Evolutionary conservation across 2,888 invertebrate species (phyloP).

Genomic region (Itoplectis maculator): DNA sequence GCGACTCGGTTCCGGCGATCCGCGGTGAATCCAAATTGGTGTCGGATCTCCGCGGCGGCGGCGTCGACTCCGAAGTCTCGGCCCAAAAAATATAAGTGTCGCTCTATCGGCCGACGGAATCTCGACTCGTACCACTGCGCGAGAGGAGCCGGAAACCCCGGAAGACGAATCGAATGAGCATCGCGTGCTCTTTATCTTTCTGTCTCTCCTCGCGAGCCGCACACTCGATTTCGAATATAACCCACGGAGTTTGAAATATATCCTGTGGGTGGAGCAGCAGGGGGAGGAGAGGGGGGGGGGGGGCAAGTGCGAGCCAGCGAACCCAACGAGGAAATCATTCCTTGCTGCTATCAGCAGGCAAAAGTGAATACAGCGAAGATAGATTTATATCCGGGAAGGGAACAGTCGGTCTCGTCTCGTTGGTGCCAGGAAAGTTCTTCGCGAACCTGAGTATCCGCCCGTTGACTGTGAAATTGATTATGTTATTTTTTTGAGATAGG

Average conservation of each 20-base stretch:
- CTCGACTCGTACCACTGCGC: constrained; percentile 63
- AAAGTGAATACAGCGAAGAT: constrained; percentile 16
- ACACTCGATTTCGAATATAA: constrained; percentile 21
- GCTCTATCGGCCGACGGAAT: constrained; percentile 58
- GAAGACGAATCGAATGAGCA: constrained; percentile 49
- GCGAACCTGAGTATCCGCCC: background rate
- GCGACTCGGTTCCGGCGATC: constrained; percentile 46
- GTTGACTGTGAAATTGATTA: background rate
- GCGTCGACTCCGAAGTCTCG: background rate
- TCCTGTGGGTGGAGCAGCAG: background rate
- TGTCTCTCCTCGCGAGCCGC: constrained; percentile 13
- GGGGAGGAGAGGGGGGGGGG: background rate
- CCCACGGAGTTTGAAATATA: constrained; percentile 35
- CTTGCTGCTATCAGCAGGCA: constrained; percentile 7
- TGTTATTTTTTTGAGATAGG: too few species aligned
- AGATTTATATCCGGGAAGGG: background rate
- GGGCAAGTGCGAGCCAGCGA: constrained; percentile 9
- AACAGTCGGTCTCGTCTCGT: background rate
- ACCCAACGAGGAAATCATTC: constrained; percentile 23
- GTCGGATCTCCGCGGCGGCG: constrained; percentile 25
- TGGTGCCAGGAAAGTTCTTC: background rate
- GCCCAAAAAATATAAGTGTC: constrained; percentile 59
- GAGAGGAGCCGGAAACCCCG: background rate
- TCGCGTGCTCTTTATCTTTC: constrained; percentile 42
- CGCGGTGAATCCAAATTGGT: constrained; percentile 59